Base-by-base conservation (phyloP, 1,140 invertebrate species). In the Hestina assimilis region DNA sequence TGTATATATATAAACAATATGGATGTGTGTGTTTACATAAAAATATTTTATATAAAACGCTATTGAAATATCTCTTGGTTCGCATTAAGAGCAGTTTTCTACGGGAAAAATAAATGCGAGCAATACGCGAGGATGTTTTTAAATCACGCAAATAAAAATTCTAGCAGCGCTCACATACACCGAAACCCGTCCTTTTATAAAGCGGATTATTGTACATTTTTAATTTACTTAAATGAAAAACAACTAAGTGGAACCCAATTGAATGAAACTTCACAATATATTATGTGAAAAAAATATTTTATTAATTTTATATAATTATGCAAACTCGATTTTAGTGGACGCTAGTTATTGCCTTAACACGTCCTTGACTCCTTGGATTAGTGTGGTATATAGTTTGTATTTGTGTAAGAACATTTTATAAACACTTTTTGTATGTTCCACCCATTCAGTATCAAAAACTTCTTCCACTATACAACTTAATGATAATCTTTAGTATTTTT, bases 21-120 rank as follows among this genome's bases (percentile, higher is more conserved):
- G n/a, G n/a, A n/a, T n/a, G n/a, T n/a, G n/a, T n/a, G n/a, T n/a
- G n/a, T n/a, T n/a, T n/a, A n/a, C n/a, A n/a, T n/a, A n/a, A n/a
- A 15, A 33, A 33, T 7, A 15, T 31, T 2, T 6, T 33, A 47
- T 20, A 33, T 11, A 47, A 33, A 8, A 11, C 14, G 19, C 21
- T 21, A 21, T 47, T 19, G 26, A n/a, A 47, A 33, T 33, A 21
- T 11, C 2, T 24, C n/a, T 11, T 11, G 15, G 24, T 31, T 29
- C 26, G 8, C 50, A 53, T 43, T 43, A 53, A 6, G 17, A 33
- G 8, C 38, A 29, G 38, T 52, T 72, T 65, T 61, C 72, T 62
- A 55, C 56, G 43, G 71, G 63, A 68, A 68, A 63, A 70, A 79
- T 73, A 83, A 82, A 79, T 79, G 75, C 71, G 66, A 69, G 73